A percentile compares a stretch with the other conserved stretches of the same genome.
phyloP scores from a whole-genome alignment of 2,888 invertebrate species.

The Pecten maximus region DNA sequence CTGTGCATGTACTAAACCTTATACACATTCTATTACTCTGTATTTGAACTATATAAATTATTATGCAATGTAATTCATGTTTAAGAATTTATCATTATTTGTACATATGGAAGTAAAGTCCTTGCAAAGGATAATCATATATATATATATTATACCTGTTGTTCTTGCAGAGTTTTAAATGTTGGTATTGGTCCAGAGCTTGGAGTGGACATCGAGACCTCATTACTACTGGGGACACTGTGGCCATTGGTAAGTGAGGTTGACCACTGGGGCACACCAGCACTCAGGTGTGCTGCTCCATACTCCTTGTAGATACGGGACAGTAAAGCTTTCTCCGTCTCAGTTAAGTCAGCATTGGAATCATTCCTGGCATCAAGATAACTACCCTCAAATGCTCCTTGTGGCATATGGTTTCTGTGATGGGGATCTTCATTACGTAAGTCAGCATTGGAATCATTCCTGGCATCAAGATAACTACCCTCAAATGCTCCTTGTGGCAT shows the following conservation, averaged over 20 bases:
- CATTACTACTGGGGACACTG: slow-evolving; percentile 17
- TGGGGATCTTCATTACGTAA: no score
- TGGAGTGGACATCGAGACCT: slow-evolving; percentile 46
- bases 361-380: not conserved
- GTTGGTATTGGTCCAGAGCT: slow-evolving; percentile 73
- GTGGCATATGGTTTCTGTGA: no score
- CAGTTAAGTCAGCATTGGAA: not conserved
- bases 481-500: not conserved
- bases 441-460: not conserved
- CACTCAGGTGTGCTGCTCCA: not conserved
- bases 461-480: not conserved
- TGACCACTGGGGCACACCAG: slow-evolving; percentile 11
- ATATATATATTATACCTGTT: slow-evolving; percentile 69
- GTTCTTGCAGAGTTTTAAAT: slow-evolving; percentile 74
- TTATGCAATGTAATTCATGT: no score
- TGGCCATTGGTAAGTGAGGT: slow-evolving; percentile 40
- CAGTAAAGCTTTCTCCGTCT: not conserved
- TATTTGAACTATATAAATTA: no score
- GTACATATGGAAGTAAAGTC: not conserved
- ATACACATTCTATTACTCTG: no score
- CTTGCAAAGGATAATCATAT: not conserved
- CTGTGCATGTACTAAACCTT: no score
- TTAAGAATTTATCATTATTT: no score
- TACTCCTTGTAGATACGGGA: not conserved
- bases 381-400: not conserved